These are phyloP conservation scores for Scomberomorus guttatus DNA, from an alignment of 2,797 vertebrate genomes.

Conservation along the genomic window DNA sequence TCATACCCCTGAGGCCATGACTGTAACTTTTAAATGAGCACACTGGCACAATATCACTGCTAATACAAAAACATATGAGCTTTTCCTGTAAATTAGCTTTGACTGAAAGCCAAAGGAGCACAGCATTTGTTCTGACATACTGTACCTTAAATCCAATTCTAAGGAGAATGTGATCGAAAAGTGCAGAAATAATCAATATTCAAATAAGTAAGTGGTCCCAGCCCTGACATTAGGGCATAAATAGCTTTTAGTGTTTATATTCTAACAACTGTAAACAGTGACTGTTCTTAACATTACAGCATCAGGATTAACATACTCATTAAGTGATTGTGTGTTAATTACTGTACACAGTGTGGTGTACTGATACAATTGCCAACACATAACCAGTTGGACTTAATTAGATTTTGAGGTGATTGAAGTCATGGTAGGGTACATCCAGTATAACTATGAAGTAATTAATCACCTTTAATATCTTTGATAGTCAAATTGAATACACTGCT, in stretches of 20 bases:
- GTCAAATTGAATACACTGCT: conserved; percentile 12
- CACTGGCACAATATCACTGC: neutral
- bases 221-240: neutral
- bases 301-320: conserved; percentile 46
- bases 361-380: conserved; percentile 8
- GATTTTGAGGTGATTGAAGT: conserved; percentile 23
- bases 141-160: conserved; percentile 37
- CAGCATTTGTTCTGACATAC: conserved; percentile 12
- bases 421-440: conserved; percentile 13
- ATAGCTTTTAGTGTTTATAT: neutral
- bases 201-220: conserved; percentile 34
- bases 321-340: conserved; percentile 55
- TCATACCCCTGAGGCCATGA: conserved; percentile 10
- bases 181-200: conserved; percentile 37
- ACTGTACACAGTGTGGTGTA: conserved; percentile 24
- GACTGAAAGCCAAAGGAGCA: conserved; percentile 19
- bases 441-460: conserved; percentile 6
- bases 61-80: conserved; percentile 16
- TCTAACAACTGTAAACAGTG: conserved; percentile 17
- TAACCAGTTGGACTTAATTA: conserved; percentile 15
- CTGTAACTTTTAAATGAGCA: conserved; percentile 35
- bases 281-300: conserved; percentile 30
- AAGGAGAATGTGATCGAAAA: conserved; percentile 21
- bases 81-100: conserved; percentile 4
- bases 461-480: conserved; percentile 3